These are phyloP conservation scores for Vanessa atalanta DNA, from an alignment of 1,140 invertebrate genomes.

Conservation along the genomic window DNA sequence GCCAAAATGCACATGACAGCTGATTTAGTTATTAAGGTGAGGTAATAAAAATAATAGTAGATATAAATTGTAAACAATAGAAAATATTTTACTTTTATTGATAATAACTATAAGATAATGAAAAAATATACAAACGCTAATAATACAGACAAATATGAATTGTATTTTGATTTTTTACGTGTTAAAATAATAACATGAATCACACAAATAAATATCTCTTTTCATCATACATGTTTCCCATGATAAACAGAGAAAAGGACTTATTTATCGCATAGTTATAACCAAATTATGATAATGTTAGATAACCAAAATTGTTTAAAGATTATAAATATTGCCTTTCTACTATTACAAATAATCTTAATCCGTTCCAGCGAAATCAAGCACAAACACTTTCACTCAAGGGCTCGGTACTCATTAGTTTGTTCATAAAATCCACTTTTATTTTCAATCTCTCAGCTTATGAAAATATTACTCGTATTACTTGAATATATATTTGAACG, in stretches of 20 bases:
- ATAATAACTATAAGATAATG: not conserved
- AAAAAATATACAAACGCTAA: no score
- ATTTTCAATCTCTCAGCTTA: not conserved
- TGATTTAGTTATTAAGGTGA: slow-evolving; percentile 37
- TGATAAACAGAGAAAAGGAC: no score
- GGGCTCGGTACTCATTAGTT: slow-evolving; percentile 30
- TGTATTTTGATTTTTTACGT: no score
- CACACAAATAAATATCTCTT: no score
- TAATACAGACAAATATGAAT: no score
- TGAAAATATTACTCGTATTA: not conserved
- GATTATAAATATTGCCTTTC: not conserved
- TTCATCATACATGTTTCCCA: no score
- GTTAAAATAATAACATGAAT: no score
- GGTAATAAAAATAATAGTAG: not conserved
- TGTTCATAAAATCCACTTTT: slow-evolving; percentile 21
- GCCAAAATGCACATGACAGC: slow-evolving; percentile 26
- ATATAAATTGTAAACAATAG: not conserved
- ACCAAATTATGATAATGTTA: no score
- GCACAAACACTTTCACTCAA: slow-evolving; percentile 41
- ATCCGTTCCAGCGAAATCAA: slow-evolving; percentile 31
- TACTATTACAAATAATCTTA: slow-evolving; percentile 1
- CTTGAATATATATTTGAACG: not conserved
- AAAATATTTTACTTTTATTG: not conserved
- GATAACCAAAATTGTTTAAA: not conserved
- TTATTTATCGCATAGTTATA: no score